These are phyloP conservation scores for Leptogaster cylindrica DNA, from an alignment of 2,888 invertebrate species.

Conservation along the genomic window DNA sequence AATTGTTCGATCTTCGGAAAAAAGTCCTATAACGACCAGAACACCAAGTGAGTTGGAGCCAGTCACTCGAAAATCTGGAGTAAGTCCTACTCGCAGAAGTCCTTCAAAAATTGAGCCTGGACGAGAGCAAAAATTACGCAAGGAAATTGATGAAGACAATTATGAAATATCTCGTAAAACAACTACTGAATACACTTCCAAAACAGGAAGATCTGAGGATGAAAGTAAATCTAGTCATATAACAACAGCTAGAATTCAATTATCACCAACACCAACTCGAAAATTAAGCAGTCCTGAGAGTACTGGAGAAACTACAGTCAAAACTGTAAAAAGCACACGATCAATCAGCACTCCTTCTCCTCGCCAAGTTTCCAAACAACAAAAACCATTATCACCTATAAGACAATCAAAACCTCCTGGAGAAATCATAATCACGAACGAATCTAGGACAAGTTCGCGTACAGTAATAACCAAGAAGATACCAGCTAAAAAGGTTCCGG, in stretches of 20 bases:
- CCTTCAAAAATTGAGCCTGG: neutral
- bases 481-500: slow-evolving; percentile 55
- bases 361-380: slow-evolving; percentile 7
- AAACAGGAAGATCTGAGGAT: slow-evolving; percentile 36
- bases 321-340: neutral
- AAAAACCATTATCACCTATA: slow-evolving; percentile 5
- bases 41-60: neutral
- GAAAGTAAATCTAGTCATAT: slow-evolving; percentile 48
- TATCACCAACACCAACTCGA: slow-evolving; percentile 47
- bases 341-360: neutral
- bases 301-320: slow-evolving; percentile 41
- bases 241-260: slow-evolving; percentile 49
- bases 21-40: neutral
- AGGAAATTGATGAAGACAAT: neutral
- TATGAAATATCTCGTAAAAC: neutral
- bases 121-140: neutral
- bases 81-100: slow-evolving; percentile 7
- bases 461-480: slow-evolving; percentile 20
- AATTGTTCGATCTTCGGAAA: neutral
- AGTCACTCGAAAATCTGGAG: neutral
- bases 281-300: slow-evolving; percentile 36
- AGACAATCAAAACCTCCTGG: neutral
- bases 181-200: slow-evolving; percentile 1
- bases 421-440: neutral
- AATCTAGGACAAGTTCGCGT: neutral